Percentiles rank a stretch among this genome's conserved stretches.
Conservation (phyloP, 1,140 invertebrate species). For the Spodoptera litura region DNA sequence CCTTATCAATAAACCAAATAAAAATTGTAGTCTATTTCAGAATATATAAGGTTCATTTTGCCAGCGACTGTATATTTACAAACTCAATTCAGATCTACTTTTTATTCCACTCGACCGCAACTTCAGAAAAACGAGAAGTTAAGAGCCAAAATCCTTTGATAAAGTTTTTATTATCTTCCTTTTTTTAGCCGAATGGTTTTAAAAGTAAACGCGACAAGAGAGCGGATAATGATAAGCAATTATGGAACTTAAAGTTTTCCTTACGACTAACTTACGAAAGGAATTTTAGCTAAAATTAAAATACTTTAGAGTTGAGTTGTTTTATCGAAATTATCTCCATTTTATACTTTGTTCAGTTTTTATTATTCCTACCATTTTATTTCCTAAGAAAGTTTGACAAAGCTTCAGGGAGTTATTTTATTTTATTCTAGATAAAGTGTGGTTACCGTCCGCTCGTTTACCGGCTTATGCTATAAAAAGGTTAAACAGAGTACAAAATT, state of each 20-base stretch:
- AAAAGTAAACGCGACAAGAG: background rate
- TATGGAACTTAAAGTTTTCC: slow-evolving; percentile 8
- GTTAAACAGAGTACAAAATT: too few species aligned
- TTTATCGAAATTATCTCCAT: slow-evolving; percentile 18
- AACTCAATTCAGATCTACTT: background rate
- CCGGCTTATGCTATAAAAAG: too few species aligned
- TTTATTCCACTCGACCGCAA: background rate
- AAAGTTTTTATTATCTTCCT: slow-evolving; percentile 7
- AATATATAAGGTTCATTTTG: background rate
- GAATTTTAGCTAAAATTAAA: slow-evolving; percentile 20
- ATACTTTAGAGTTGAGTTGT: background rate
- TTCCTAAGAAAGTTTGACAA: background rate
- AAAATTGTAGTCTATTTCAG: too few species aligned
- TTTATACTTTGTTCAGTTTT: slow-evolving; percentile 6
- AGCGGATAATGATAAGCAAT: slow-evolving; percentile 5
- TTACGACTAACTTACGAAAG: background rate
- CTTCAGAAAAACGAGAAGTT: background rate
- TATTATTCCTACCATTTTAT: slow-evolving; percentile 5
- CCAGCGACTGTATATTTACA: background rate
- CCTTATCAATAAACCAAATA: too few species aligned
- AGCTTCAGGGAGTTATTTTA: background rate
- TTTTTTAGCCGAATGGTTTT: background rate
- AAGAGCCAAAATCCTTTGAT: background rate
- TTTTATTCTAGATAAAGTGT: too few species aligned
- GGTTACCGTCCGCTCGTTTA: too few species aligned